phyloP scores from a whole-genome alignment of 2,113 vertebrate species.

The Dromiciops gliroides region DNA sequence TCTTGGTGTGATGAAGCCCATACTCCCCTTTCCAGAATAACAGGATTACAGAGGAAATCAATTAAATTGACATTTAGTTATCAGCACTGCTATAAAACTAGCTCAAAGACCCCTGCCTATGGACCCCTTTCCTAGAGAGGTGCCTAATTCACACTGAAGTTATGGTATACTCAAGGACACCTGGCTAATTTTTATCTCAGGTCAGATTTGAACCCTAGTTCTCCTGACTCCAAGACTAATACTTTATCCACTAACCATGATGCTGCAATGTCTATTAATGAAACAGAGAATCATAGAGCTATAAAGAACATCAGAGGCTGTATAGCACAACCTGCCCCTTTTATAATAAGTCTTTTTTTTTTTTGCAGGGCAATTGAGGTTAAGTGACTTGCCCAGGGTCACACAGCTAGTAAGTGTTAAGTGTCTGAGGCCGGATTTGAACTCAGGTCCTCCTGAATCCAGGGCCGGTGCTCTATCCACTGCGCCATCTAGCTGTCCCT shows the following conservation, averaged over 20 bases:
- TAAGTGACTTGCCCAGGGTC: too few species aligned
- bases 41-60: not conserved
- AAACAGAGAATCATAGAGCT: not conserved
- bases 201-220: not conserved
- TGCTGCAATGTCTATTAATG: not conserved
- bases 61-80: not conserved
- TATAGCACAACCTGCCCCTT: not conserved
- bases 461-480: too few species aligned
- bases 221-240: not conserved
- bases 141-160: not conserved
- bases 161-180: not conserved
- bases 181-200: not conserved
- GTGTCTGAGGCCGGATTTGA: too few species aligned
- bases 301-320: accelerated
- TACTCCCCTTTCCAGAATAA: not conserved
- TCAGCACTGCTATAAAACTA: not conserved
- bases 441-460: too few species aligned
- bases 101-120: not conserved
- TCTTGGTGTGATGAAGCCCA: not conserved
- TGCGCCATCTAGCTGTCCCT: too few species aligned
- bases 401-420: too few species aligned
- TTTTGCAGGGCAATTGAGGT: too few species aligned
- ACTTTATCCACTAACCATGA: not conserved
- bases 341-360: too few species aligned
- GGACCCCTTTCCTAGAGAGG: not conserved